Evolutionary conservation across 2,113 vertebrate species (phyloP), one percentile per base, ranked within the genome.

Genomic region (Chaetodon auriga): DNA sequence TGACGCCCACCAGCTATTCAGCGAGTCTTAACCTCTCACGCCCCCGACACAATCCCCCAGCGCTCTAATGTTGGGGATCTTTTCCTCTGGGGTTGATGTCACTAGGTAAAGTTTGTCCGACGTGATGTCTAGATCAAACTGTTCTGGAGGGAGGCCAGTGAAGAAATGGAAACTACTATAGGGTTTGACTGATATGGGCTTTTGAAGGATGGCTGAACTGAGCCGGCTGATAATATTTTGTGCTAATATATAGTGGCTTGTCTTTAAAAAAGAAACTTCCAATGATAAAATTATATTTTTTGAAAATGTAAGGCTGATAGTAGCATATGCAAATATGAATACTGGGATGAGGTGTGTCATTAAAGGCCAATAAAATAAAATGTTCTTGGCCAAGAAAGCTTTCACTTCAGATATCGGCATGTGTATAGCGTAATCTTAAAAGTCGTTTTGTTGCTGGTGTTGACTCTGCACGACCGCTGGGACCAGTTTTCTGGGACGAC

Each of bases 11-110:
- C 78, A 90, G 90, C 91, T 75, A 93, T 93, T 91, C 90, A 93
- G 81, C 82, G 76, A 83, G 91, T 92, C 85, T 95, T 92, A 92
- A 95, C 93, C 92, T 87, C 91, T 92, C 85, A 88, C 73, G 68
- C 86, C 90, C 87, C 91, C 58, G 2, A 70, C 88, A 83, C 92
- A 83, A 82, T 82, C 86, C 87, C 81, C 48, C 23, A 6, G 46
- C 19, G 21, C 83, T 89, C 85, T 53, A 66, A 53, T 53, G 66
- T 66, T 48, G 63, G 81, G 60, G 85, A 86, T 90, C 88, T 85
- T 62, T 81, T 85, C 87, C 81, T 88, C 73, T 45, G 78, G 86
- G 87, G 71, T 63, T 78, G 75, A 84, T 80, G 86, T 88, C 79
- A 76, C 78, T 62, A 25, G 84, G 90, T 89, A 90, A 93, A 88